These are phyloP conservation scores for Eulithis prunata DNA, from an alignment of 2,888 invertebrate genomes.

Conservation along the genomic window DNA sequence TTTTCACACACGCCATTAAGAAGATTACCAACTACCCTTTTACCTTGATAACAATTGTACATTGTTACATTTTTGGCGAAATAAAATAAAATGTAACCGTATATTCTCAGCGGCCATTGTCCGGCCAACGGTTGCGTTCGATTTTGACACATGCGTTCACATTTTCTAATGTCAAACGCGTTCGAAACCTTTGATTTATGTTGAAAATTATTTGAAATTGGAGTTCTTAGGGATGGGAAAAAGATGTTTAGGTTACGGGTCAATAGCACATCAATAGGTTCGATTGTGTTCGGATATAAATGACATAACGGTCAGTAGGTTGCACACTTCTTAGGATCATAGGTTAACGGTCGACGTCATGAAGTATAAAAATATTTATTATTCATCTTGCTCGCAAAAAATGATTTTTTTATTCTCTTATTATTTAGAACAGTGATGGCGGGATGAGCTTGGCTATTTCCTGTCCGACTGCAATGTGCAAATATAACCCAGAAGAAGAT, in stretches of 20 bases:
- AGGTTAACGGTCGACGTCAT: constrained; percentile 68
- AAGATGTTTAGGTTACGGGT: constrained; percentile 75
- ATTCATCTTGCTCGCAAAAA: not conserved
- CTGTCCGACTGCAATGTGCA: no score
- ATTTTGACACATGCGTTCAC: constrained; percentile 62
- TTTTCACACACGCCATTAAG: constrained; percentile 84
- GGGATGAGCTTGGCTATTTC: no score
- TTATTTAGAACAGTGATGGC: no score
- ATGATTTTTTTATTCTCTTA: not conserved
- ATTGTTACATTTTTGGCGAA: constrained; percentile 78
- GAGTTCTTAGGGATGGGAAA: constrained; percentile 62
- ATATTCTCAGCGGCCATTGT: constrained; percentile 65
- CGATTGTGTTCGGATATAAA: constrained; percentile 64
- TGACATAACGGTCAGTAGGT: constrained; percentile 74
- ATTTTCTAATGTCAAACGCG: constrained; percentile 72
- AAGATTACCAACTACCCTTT: constrained; percentile 84
- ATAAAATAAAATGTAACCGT: constrained; percentile 78
- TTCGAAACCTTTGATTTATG: constrained; percentile 79
- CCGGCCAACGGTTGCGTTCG: constrained; percentile 67
- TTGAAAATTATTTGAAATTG: constrained; percentile 64
- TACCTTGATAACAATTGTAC: constrained; percentile 79
- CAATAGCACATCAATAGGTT: constrained; percentile 77
- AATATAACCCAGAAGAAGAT: no score
- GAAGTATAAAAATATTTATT: constrained; percentile 2
- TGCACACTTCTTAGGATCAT: constrained; percentile 69